These are phyloP conservation scores for Cochlearius cochlearius DNA, from an alignment of 2,113 vertebrate species.

Conservation along the genomic window DNA sequence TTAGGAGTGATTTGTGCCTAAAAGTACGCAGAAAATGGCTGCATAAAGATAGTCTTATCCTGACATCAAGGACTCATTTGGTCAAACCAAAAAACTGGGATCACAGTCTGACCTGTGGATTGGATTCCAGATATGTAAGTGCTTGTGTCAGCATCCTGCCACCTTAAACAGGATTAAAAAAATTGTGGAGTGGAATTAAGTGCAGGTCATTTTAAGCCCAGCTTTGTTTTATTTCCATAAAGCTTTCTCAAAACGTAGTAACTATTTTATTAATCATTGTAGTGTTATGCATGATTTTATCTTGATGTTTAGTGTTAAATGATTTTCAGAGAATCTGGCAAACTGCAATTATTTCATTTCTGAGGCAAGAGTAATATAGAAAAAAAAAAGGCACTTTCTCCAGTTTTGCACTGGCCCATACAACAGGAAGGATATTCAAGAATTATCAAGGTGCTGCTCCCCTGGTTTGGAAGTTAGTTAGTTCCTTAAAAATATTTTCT, in stretches of 20 bases:
- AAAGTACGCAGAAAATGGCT: not conserved
- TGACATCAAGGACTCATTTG: not conserved
- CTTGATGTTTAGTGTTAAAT: not conserved
- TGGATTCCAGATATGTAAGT: not conserved
- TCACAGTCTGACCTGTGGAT: not conserved
- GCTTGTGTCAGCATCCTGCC: not conserved
- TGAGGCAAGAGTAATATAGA: not conserved
- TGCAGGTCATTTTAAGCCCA: not conserved
- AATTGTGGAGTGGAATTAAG: not conserved
- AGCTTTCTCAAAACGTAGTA: not conserved
- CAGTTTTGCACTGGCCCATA: not conserved
- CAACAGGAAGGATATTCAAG: not conserved
- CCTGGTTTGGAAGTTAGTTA: not conserved
- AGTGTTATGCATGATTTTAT: not conserved
- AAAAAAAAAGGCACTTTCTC: not conserved
- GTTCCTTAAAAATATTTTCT: not conserved
- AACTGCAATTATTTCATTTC: not conserved
- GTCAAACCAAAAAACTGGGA: not conserved
- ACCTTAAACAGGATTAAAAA: not conserved
- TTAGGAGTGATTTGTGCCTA: not conserved
- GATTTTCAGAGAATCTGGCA: not conserved
- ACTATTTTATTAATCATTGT: not conserved
- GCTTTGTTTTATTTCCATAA: not conserved
- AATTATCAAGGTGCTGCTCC: not conserved
- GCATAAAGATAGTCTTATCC: not conserved